Evolutionary conservation across 1,140 invertebrate species (phyloP).

Genomic region (Hyphantria cunea): DNA sequence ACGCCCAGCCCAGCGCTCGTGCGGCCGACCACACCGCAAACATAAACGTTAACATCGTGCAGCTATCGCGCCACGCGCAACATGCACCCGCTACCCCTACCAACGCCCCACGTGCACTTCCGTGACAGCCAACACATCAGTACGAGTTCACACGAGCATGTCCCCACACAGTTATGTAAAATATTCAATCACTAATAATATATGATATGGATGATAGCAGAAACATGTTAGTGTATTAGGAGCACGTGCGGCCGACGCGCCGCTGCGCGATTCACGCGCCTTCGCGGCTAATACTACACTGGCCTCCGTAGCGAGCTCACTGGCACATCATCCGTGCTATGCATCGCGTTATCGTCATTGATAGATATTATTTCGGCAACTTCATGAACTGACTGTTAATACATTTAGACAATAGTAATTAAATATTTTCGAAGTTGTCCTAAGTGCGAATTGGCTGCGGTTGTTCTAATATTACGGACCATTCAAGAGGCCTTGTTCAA

Average conservation of each 20-base stretch:
- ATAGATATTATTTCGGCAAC: constrained; percentile 29
- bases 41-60: constrained; percentile 68
- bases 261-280: constrained; percentile 57
- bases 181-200: constrained; percentile 32
- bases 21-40: constrained; percentile 71
- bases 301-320: constrained; percentile 42
- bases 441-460: constrained; percentile 16
- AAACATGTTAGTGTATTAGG: constrained; percentile 35
- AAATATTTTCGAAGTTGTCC: constrained; percentile 13
- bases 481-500: constrained; percentile 13
- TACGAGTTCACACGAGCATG: constrained; percentile 44
- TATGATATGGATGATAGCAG: neutral
- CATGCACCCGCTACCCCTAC: constrained; percentile 49
- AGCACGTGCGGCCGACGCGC: constrained; percentile 50
- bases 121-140: constrained; percentile 50
- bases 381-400: constrained; percentile 20
- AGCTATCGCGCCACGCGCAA: constrained; percentile 61
- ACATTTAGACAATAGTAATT: constrained; percentile 17
- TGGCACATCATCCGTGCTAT: constrained; percentile 38
- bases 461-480: constrained; percentile 17
- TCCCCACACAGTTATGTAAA: constrained; percentile 29
- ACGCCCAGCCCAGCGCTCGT: constrained; percentile 71
- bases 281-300: constrained; percentile 59
- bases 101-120: constrained; percentile 51
- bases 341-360: constrained; percentile 47